Evolutionary conservation across 1,140 invertebrate species (phyloP), one percentile per base, ranked within the genome.

Genomic region (Brachionus calyciflorus): DNA sequence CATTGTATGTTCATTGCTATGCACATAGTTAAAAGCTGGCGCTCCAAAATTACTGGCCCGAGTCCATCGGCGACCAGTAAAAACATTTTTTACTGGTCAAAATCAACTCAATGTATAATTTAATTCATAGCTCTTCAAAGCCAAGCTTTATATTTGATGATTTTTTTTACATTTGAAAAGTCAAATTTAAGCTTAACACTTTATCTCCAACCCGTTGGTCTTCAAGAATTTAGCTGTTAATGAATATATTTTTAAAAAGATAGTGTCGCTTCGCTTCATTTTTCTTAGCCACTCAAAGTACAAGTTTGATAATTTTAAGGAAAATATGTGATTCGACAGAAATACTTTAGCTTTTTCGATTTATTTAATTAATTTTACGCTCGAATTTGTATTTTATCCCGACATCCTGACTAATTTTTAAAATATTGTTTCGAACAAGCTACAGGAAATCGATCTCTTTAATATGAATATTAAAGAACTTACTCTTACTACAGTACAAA

Each of bases 1-100:
- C 41, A n/a, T 17, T 69, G 14, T 69, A 69, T 69, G 63, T 69
- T 28, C 41, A 69, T n/a, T 69, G 63, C 5, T 48, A 69, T 69
- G 63, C 41, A 28, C 63, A 69, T 48, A 46, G 24, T 5, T 30
- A 48, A 28, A 69, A 69, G 28, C 28, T 69, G 30, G 40, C 41
- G 14, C 44, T 69, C 37, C 10, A 48, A 48, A 24, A 69, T 48
- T 26, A n/a, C 44, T 14, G 46, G 41, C n/a, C 14, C 10, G 10
- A 12, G 44, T 30, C 28, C 7, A 48, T 28, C 24, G 30, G 12
- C 26, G 40, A 44, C 49, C 49, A 41, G 44, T 33, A 69, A 69
- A n/a, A n/a, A n/a, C n/a, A n/a, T n/a, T n/a, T n/a, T 17, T 28
- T 24, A 9, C 26, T 49, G 28, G 65, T 41, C 17, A n/a, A 24